Evolutionary conservation across 1,140 invertebrate genomes (phyloP).

Genomic region (Meloidogyne exigua): DNA sequence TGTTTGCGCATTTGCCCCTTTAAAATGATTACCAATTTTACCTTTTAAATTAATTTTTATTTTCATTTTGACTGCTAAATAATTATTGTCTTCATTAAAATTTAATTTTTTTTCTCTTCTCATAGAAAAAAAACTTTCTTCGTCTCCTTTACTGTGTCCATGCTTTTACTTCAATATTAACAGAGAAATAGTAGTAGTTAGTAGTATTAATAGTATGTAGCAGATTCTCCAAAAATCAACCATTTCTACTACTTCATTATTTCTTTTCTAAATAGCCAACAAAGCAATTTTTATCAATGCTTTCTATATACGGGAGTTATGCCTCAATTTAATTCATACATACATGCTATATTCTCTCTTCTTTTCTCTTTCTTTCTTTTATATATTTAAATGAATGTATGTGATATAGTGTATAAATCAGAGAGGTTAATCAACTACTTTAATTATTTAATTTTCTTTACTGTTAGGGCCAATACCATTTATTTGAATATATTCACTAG

Average conservation of each 20-base stretch:
- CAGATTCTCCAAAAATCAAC: background rate
- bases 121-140: background rate
- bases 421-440: too few relatives aligned
- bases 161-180: background rate
- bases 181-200: too few relatives aligned
- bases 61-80: background rate
- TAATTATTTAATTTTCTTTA: too few relatives aligned
- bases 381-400: too few relatives aligned
- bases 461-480: background rate
- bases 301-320: too few relatives aligned
- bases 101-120: background rate
- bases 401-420: too few relatives aligned
- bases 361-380: too few relatives aligned
- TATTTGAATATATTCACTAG: background rate
- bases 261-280: background rate
- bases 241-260: background rate
- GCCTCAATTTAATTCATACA: too few relatives aligned
- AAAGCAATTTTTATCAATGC: background rate
- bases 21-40: background rate
- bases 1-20: slow-evolving; percentile 4
- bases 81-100: background rate
- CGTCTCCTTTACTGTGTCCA: too few relatives aligned
- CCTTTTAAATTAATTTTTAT: background rate
- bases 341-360: too few relatives aligned
- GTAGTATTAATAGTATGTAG: too few relatives aligned